Base-by-base conservation (phyloP, 2,888 invertebrate genomes). In the Macrophya alboannulata region DNA sequence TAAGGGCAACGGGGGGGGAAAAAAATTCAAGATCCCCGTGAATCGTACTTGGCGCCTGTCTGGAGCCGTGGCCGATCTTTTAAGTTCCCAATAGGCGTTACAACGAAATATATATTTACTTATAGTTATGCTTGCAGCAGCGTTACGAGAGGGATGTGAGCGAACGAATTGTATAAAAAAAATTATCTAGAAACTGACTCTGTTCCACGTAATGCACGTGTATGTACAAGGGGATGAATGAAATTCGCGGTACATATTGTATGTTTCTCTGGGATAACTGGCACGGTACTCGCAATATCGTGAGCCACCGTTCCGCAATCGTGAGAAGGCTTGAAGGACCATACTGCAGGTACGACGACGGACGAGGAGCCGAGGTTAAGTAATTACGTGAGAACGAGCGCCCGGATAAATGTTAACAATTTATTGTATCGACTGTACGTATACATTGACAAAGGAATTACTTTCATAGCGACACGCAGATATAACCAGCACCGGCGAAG, bases 21-120 rank as follows among this genome's bases (percentile, higher is more conserved):
- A 82, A 83, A 40, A 77, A 81, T 62, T 62, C 43, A 62, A 81
- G 59, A 59, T 81, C 81, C 59, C 81, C 62, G 25, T 43, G 37
- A 55, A 51, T 77, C 77, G 77, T 55, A 77, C 55, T 51, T n/a
- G 77, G 77, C 77, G 48, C 55, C n/a, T 62, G 40, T 81, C 55
- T 37, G 62, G 62, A 62, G 55, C 37, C 68, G 25, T 62, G 43
- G 17, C 17, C 81, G 40, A 81, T 81, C 72, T 59, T 21, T 55
- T 81, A 25, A 15, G 12, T 37, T 77, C 25, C 77, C 51, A 55
- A 51, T 51, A 55, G 15, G 48, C 55, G 77, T 8, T 51, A n/a
- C 51, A 51, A 51, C 31, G 77, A 77, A 37, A 51, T 37, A 25
- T 72, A 72, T 21, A 65, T 31, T 8, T 12, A 65, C 55, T n/a